Evolutionary conservation across 2,113 vertebrate species (phyloP), one percentile per base, ranked within the genome.

Genomic region (Hypomesus transpacificus): DNA sequence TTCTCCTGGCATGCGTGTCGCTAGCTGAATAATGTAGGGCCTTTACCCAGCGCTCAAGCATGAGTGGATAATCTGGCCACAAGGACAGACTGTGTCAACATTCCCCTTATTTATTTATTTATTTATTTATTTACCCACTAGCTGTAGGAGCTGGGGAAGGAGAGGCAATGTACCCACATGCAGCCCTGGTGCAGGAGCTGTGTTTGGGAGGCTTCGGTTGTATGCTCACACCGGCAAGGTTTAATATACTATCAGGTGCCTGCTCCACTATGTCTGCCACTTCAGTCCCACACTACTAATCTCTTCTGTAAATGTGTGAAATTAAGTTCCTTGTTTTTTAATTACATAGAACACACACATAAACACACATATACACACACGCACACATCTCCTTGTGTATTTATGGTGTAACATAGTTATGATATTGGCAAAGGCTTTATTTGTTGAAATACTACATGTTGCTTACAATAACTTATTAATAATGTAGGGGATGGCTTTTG

Each of bases 21-120:
- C 56, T 76, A 81, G 77, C 81, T 90, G 84, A 91, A 92, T 90
- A 89, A 91, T 90, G 86, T 82, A 91, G 78, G 82, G 81, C 79
- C 84, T 90, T 87, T 84, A 84, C 79, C 83, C 86, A 66, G 74
- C 7, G 75, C 83, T 90, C 85, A 87, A 86, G 89, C 90, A 84
- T 85, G 86, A 92, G 87, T 88, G 87, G 82, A 87, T 88, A 91
- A 91, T 90, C 86, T 89, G 82, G 88, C 85, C 87, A 91, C 85
- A 82, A 89, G 87, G 84, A 89, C 86, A 82, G 76, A 82, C 86
- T 83, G 74, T 87, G 88, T 90, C 89, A 87, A 88, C 89, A 84
- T 82, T 87, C 83, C 81, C 79, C 81, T 87, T 78, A 60, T 77
- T 88, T 86, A 86, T 85, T 87, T 81, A 82, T 89, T 87, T 87